Percentiles rank a stretch among this genome's conserved stretches.
These are phyloP conservation scores for Rachycentron canadum DNA, from an alignment of 2,797 vertebrate species.

Conservation along the genomic window DNA sequence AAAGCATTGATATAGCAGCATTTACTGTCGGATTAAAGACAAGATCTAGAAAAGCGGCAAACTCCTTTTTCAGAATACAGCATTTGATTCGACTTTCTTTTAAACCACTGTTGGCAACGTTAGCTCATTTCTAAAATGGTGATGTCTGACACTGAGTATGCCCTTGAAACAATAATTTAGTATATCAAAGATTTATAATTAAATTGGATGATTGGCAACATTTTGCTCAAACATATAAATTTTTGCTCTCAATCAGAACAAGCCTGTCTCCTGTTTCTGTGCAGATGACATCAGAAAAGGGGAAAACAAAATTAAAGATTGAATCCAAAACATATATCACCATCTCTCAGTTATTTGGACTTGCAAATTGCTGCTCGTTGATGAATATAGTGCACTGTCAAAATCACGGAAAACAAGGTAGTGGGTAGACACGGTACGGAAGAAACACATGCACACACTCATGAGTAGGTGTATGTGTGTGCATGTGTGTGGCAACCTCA, in stretches of 20 bases:
- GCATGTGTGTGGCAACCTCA: constrained; percentile 32
- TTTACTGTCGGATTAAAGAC: constrained; percentile 2
- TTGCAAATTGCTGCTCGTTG: constrained; percentile 7
- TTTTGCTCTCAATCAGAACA: neutral
- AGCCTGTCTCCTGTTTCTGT: neutral
- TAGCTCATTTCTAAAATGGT: constrained; percentile 10
- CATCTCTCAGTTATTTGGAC: neutral
- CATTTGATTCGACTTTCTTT: constrained; percentile 13
- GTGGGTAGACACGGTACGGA: neutral
- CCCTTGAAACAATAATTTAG: constrained; percentile 6
- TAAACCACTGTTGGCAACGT: constrained; percentile 9
- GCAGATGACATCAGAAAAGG: neutral
- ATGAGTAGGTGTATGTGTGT: constrained; percentile 8
- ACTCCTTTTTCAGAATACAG: neutral
- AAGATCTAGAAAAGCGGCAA: constrained; percentile 7
- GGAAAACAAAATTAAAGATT: neutral
- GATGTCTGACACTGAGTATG: neutral
- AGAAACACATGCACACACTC: neutral
- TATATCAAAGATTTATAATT: constrained; percentile 5
- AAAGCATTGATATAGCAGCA: constrained; percentile 7
- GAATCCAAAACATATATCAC: neutral
- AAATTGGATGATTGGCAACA: neutral
- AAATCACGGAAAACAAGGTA: neutral
- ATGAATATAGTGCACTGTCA: neutral
- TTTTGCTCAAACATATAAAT: neutral